Percentiles rank a stretch among this genome's conserved stretches.
These are phyloP conservation scores for Alces alces DNA, from an alignment of 2,113 vertebrate genomes.

Conservation along the genomic window DNA sequence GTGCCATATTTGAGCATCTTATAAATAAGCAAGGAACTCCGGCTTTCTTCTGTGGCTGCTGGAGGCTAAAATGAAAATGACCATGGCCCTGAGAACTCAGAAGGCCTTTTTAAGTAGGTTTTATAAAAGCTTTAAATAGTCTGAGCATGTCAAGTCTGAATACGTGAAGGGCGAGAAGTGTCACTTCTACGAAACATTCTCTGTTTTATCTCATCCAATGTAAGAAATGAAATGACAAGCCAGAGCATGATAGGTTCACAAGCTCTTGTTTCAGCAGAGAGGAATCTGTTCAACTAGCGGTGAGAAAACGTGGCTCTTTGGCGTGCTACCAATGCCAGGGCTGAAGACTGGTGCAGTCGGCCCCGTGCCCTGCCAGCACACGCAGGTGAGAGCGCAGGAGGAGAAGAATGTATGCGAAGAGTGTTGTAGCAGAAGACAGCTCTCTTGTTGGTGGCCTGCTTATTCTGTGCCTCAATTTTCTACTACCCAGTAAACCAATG, in stretches of 20 bases:
- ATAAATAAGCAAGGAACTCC: not conserved
- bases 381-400: not conserved
- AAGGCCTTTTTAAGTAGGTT: not conserved
- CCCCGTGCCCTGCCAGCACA: rapidly evolving
- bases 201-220: not conserved
- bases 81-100: not conserved
- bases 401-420: not conserved
- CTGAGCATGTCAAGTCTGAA: not conserved
- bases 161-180: not conserved
- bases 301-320: not conserved
- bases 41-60: not conserved
- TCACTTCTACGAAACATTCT: not conserved
- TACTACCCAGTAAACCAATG: not conserved
- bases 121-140: not conserved
- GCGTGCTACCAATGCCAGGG: rapidly evolving
- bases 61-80: not conserved
- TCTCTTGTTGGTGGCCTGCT: not conserved
- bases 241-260: not conserved
- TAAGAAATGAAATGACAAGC: not conserved
- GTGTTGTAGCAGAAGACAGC: not conserved
- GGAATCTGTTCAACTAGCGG: not conserved
- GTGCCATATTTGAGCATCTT: not conserved
- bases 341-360: not conserved
- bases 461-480: not conserved
- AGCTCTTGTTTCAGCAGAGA: not conserved